Conservation (phyloP, 2,888 invertebrate species). For the Ischnura elegans region DNA sequence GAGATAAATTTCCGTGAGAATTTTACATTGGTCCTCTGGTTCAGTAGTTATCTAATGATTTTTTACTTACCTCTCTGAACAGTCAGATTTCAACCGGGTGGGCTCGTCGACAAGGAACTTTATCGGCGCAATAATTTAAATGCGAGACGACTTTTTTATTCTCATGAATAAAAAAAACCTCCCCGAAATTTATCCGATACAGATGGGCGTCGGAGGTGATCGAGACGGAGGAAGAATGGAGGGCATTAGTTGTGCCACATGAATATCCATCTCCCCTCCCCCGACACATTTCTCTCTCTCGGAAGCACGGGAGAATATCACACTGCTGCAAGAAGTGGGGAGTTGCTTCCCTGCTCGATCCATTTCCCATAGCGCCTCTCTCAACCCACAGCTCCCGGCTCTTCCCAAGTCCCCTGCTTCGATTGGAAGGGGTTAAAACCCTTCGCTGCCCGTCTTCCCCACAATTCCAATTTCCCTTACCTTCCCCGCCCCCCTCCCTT, state of each 20-base stretch:
- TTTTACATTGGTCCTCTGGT: background rate
- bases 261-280: background rate
- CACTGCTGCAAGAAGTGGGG: background rate
- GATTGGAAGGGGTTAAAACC: background rate
- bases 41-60: background rate
- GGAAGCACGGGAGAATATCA: background rate
- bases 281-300: background rate
- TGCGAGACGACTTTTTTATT: background rate
- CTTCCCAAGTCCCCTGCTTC: background rate
- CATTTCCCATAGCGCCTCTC: background rate
- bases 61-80: background rate
- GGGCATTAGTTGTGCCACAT: conserved; percentile 16
- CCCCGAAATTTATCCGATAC: background rate
- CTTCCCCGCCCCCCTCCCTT: background rate
- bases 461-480: background rate
- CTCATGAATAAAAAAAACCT: background rate
- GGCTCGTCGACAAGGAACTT: background rate
- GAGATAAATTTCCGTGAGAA: too few species aligned
- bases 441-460: background rate
- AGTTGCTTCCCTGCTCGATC: background rate
- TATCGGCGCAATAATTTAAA: background rate
- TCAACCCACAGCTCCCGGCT: background rate
- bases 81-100: background rate
- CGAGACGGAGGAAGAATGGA: conserved; percentile 11
- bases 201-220: background rate